Base-by-base conservation (phyloP, 2,113 vertebrate genomes). In the Beaufortia kweichowensis region DNA sequence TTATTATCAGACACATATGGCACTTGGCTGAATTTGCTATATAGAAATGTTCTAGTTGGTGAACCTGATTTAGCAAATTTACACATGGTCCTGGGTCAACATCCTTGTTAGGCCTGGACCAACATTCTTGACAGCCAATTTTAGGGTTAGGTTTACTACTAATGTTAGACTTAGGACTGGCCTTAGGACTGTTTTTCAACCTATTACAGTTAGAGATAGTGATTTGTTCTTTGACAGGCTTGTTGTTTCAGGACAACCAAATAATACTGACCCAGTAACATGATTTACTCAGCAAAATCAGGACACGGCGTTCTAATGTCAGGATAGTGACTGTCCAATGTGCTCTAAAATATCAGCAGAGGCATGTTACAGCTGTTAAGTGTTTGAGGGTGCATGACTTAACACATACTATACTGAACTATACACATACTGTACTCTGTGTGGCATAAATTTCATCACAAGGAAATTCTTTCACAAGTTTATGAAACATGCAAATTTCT, bases 1-100 rank as follows among this genome's bases (percentile, higher is more conserved):
- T 53, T 35, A 14, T 69, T 66, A 59, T 77, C 29, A 76, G 39
- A 56, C 62, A 26, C 59, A 63, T 57, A 67, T 67, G 63, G 48
- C 75, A 77, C 75, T 68, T 50, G 48, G 43, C 9, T 68, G 66
- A 53, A 28, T 29, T 68, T 68, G 28, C 28, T 66, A 39, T 56
- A n/a, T n/a, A 15, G n/a, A 56, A 55, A 39, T 1, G 4, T 63
- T 29, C n/a, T n/a, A n/a, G n/a, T n/a, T 39, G 2, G 9, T 39
- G 9, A 39, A 39, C 35, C 8, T 7, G 35, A 39, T 39, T 39
- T 39, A 39, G 35, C 35, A 39, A 39, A 39, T 7, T 39, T 39
- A 7, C 8, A 17, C 43, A 46, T 4, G 43, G 4, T 15, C 15
- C 12, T 46, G 15, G 43, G 15, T 46, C 43, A 46, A 46, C 4